A percentile compares a stretch with the other conserved stretches of the same genome.
phyloP scores from a whole-genome alignment of 2,888 invertebrate species.

The Colostygia pectinataria region DNA sequence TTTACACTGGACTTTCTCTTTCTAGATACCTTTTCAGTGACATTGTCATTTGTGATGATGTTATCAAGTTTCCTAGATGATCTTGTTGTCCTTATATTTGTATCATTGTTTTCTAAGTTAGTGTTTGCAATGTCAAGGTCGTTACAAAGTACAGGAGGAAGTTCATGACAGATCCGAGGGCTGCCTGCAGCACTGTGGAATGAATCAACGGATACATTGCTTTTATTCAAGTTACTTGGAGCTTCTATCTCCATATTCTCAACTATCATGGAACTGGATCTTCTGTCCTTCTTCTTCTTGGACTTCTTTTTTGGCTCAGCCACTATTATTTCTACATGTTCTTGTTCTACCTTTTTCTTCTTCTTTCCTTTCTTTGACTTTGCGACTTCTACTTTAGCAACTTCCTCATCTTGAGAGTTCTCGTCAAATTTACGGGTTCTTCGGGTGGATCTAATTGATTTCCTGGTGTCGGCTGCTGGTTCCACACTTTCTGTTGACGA shows the following conservation, averaged over 20 bases:
- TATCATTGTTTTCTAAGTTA: background rate
- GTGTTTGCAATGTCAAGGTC: conserved; percentile 2
- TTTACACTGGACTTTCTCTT: conserved; percentile 24
- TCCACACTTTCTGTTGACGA: conserved; percentile 31
- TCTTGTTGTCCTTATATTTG: conserved; percentile 22
- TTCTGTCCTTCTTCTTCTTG: conserved; percentile 51
- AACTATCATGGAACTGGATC: conserved; percentile 36
- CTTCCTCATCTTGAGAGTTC: conserved; percentile 29
- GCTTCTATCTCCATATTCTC: conserved; percentile 36
- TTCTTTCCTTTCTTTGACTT: conserved; percentile 47
- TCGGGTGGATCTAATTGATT: conserved; percentile 46
- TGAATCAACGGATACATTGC: conserved; percentile 58
- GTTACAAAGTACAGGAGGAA: background rate
- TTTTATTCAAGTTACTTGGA: conserved; percentile 40
- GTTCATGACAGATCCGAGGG: conserved; percentile 34
- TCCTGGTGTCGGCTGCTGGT: conserved; percentile 32
- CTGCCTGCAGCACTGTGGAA: conserved; percentile 72
- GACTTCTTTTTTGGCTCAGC: conserved; percentile 41
- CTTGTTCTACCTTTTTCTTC: conserved; percentile 32
- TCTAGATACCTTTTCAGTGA: conserved; percentile 1
- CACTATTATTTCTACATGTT: conserved; percentile 24
- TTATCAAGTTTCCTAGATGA: conserved; percentile 20
- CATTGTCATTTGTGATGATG: conserved; percentile 2
- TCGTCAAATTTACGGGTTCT: conserved; percentile 46
- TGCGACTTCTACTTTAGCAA: conserved; percentile 14